A percentile compares a stretch with the other conserved stretches of the same genome.
Evolutionary conservation across 1,140 invertebrate genomes (phyloP).

Genomic region (Berghia stephanieae): DNA sequence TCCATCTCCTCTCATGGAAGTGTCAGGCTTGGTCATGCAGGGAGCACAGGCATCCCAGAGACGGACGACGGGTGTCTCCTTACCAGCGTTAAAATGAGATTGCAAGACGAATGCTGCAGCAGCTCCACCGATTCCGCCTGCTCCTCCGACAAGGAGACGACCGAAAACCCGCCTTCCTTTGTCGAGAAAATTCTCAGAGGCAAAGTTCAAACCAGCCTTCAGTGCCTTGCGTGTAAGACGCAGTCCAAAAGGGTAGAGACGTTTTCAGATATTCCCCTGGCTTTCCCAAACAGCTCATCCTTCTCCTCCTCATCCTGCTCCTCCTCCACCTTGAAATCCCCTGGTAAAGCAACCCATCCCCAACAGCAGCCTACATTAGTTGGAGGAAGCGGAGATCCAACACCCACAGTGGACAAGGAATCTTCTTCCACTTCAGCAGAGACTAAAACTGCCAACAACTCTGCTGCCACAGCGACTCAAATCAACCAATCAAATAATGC

Average conservation of each 20-base stretch:
- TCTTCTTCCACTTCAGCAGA: too few relatives aligned
- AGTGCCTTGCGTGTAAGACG: conserved; percentile 76
- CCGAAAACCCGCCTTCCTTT: conserved; percentile 55
- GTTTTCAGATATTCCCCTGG: conserved; percentile 83
- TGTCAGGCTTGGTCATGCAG: too few relatives aligned
- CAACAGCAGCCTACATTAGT: too few relatives aligned
- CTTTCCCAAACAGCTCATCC: conserved; percentile 79
- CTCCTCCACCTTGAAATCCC: too few relatives aligned
- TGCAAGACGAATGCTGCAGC: conserved; percentile 16
- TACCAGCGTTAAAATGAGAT: conserved; percentile 30
- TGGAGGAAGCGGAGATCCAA: too few relatives aligned
- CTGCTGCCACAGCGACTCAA: too few relatives aligned
- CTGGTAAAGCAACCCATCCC: too few relatives aligned
- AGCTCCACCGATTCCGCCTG: neutral
- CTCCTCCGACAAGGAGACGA: neutral
- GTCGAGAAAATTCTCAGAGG: conserved; percentile 80
- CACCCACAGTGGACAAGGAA: too few relatives aligned
- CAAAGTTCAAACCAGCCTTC: conserved; percentile 76
- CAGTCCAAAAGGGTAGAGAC: conserved; percentile 78
- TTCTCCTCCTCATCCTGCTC: too few relatives aligned
- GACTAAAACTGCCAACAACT: too few relatives aligned
- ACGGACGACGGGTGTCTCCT: neutral
- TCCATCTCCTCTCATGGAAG: conserved; percentile 15
- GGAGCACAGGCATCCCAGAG: neutral
- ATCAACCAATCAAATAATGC: too few relatives aligned